Conservation (phyloP, 1,140 invertebrate species). For the Tetramorium parvispinum region DNA sequence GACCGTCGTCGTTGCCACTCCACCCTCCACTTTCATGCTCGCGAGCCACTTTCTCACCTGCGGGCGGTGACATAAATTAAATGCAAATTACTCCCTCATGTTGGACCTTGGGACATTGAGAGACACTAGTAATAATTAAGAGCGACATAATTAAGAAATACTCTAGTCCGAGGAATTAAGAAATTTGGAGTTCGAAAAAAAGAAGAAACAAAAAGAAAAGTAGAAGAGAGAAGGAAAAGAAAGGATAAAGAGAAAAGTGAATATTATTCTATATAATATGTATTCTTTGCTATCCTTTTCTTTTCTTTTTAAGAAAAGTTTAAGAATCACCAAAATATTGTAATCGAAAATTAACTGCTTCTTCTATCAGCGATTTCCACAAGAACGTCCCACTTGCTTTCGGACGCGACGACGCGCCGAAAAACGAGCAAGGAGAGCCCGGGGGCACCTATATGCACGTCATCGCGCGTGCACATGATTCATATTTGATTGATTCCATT, state of each 20-base stretch:
- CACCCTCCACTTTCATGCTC: conserved; percentile 83
- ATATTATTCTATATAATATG: not conserved
- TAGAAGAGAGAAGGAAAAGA: not conserved
- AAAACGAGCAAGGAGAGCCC: conserved; percentile 34
- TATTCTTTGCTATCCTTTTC: not conserved
- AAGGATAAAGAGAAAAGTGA: not conserved
- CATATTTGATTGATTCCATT: conserved; percentile 84
- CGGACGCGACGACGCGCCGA: conserved; percentile 5
- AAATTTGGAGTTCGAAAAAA: not conserved
- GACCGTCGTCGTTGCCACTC: conserved; percentile 72
- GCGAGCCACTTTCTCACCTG: conserved; percentile 62
- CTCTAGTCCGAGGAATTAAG: not conserved
- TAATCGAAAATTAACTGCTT: conserved; percentile 26
- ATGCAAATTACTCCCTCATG: not conserved
- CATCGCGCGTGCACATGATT: conserved; percentile 75
- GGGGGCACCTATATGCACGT: conserved; percentile 49
- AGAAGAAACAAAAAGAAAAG: not conserved
- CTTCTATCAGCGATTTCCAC: not conserved
- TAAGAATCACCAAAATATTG: not conserved
- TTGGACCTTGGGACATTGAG: not conserved
- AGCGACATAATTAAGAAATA: not conserved
- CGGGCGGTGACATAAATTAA: not conserved
- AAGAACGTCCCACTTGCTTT: conserved; percentile 22
- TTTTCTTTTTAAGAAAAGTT: not conserved
- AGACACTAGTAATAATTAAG: not conserved